A percentile compares a stretch with the other conserved stretches of the same genome.
Evolutionary conservation across 2,888 invertebrate genomes (phyloP).

Genomic region (Drosophila gaucha): DNA sequence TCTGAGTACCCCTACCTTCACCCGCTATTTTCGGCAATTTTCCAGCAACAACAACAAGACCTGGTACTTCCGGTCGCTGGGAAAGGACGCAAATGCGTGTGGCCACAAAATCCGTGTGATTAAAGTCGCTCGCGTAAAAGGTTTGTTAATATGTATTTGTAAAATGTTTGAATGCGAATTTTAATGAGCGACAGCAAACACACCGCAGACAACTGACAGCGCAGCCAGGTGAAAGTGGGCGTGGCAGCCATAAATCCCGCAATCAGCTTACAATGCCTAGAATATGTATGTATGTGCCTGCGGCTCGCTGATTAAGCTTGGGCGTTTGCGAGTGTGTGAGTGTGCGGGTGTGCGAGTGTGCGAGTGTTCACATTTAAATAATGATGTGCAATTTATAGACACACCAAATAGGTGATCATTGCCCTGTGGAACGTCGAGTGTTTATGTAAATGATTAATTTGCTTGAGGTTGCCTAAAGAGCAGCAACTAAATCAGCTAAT

Average conservation of each 20-base stretch:
- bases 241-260: conserved; percentile 47
- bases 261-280: conserved; percentile 61
- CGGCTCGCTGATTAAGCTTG: conserved; percentile 3
- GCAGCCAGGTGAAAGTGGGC: conserved; percentile 17
- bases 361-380: conserved; percentile 38
- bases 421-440: conserved; percentile 4
- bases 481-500: conserved; percentile 69
- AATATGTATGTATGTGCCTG: conserved; percentile 1
- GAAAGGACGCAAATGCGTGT: conserved; percentile 34
- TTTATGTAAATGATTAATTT: conserved; percentile 44
- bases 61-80: conserved; percentile 13
- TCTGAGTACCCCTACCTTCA: conserved; percentile 6
- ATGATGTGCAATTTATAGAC: conserved; percentile 46
- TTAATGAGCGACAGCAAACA: conserved; percentile 62
- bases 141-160: conserved; percentile 62
- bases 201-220: conserved; percentile 3
- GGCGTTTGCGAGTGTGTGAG: background rate
- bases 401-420: conserved; percentile 32
- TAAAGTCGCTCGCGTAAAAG: conserved; percentile 61
- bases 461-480: conserved; percentile 34
- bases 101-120: conserved; percentile 66
- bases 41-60: conserved; percentile 3
- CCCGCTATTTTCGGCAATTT: too few relatives aligned
- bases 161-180: conserved; percentile 68
- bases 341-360: conserved; percentile 2